phyloP scores from a whole-genome alignment of 2,797 vertebrate species.

The Emys orbicularis region DNA sequence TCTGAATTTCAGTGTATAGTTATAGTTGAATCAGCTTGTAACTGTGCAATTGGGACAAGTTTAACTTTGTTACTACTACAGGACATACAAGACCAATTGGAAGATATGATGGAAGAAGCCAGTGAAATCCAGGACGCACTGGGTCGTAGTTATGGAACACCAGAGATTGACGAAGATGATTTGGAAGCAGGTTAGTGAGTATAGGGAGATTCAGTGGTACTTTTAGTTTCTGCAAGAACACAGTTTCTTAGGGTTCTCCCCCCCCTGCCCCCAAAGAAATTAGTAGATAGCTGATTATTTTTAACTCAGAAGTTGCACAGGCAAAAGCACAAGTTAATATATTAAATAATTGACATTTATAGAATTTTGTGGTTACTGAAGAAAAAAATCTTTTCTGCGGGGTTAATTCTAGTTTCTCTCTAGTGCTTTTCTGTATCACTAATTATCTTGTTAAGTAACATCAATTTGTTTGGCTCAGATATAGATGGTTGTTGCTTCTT shows the following conservation, averaged over 20 bases:
- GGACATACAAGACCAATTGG: constrained; percentile 96
- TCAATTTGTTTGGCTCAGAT: neutral
- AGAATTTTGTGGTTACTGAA: neutral
- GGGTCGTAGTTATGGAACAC: constrained; percentile 94
- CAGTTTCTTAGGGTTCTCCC: too few species aligned
- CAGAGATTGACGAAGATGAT: constrained; percentile 96
- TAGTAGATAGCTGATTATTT: neutral
- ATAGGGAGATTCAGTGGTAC: neutral
- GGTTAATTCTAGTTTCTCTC: neutral
- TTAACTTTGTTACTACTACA: constrained; percentile 67
- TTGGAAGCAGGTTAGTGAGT: constrained; percentile 92
- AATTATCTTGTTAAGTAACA: neutral
- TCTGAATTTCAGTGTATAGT: neutral
- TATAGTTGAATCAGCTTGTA: neutral
- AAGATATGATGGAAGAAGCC: constrained; percentile 99
- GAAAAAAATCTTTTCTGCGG: neutral
- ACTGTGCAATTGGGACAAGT: neutral
- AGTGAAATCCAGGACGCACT: constrained; percentile 94
- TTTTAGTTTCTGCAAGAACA: neutral
- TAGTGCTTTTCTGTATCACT: neutral
- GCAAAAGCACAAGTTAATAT: neutral
- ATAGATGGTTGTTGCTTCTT: neutral
- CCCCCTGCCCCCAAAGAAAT: neutral
- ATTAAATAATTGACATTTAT: neutral
- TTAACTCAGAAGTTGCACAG: neutral